Conservation (phyloP, 2,888 invertebrate species). For the Labia minor region DNA sequence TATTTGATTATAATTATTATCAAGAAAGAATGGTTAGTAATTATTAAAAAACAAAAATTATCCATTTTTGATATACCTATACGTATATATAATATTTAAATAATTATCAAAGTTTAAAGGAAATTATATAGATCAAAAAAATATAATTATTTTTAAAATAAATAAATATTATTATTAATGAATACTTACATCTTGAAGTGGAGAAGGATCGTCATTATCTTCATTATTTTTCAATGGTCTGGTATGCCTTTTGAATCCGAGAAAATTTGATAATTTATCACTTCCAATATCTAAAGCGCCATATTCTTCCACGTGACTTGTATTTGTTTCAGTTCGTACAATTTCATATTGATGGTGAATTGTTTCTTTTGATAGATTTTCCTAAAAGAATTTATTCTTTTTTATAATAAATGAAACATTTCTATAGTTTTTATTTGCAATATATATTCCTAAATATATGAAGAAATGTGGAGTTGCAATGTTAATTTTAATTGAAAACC, state of each 20-base stretch:
- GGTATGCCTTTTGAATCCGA: conserved; percentile 27
- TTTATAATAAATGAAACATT: not conserved
- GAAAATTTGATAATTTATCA: conserved; percentile 31
- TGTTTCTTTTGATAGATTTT: conserved; percentile 39
- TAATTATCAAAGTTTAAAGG: not conserved
- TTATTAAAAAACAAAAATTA: too few species aligned
- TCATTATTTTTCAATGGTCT: too few species aligned
- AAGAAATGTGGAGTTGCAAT: not conserved
- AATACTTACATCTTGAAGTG: not conserved
- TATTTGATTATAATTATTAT: too few species aligned
- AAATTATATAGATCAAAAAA: not conserved
- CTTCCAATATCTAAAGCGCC: conserved; percentile 38
- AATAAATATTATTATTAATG: not conserved
- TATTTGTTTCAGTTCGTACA: conserved; percentile 43
- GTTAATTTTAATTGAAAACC: not conserved
- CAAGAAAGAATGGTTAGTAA: too few species aligned
- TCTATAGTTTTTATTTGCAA: too few species aligned
- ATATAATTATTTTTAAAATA: not conserved
- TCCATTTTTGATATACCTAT: too few species aligned
- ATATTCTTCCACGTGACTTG: conserved; percentile 47
- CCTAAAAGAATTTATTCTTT: conserved; percentile 32
- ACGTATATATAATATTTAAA: not conserved
- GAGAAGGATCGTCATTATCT: too few species aligned
- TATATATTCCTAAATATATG: too few species aligned
- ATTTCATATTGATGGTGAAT: conserved; percentile 42